phyloP scores from a whole-genome alignment of 2,797 vertebrate species.

The Chrysocyon brachyurus region DNA sequence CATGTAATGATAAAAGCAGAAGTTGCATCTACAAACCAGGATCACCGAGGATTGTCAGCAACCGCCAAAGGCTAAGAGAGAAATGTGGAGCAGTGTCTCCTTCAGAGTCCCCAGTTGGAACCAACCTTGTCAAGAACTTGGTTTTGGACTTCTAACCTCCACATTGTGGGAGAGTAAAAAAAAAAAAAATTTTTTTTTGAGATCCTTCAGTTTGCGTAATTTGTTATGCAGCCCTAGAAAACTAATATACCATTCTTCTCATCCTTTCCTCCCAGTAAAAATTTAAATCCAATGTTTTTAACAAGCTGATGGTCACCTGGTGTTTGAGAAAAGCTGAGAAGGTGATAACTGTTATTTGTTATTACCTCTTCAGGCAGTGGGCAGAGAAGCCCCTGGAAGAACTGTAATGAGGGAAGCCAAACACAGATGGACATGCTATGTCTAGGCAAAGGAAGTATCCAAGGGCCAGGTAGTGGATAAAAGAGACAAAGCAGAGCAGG shows the following conservation, averaged over 20 bases:
- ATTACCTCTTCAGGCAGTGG: neutral
- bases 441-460: neutral
- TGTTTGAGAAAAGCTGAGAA: slow-evolving; percentile 39
- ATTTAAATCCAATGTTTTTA: neutral
- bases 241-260: neutral
- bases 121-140: neutral
- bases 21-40: neutral
- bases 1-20: neutral
- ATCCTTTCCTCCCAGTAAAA: neutral
- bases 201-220: neutral
- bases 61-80: neutral
- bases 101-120: neutral
- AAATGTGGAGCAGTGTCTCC: neutral
- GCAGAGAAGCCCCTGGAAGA: neutral
- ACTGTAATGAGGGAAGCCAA: neutral
- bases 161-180: neutral
- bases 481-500: neutral
- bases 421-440: neutral
- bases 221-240: neutral
- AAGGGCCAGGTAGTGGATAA: neutral
- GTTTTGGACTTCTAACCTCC: neutral
- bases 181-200: neutral
- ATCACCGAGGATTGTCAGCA: neutral
- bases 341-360: neutral
- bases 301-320: neutral